A percentile compares a stretch with the other conserved stretches of the same genome.
Evolutionary conservation across 2,797 vertebrate genomes (phyloP).

Genomic region (Decapterus maruadsi): DNA sequence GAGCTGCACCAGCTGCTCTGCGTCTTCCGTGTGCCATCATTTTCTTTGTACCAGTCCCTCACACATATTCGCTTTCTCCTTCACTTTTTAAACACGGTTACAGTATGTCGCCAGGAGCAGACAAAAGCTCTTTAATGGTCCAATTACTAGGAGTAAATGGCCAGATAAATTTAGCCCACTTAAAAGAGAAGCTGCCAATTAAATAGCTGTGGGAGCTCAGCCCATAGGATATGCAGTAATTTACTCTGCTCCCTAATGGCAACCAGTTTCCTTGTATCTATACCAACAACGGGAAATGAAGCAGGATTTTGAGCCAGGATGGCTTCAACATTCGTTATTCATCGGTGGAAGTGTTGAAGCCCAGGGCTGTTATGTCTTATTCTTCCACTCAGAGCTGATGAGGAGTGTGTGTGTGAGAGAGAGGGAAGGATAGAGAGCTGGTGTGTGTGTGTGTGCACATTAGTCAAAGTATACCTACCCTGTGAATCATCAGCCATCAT

Average conservation of each 20-base stretch:
- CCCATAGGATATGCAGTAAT: conserved; percentile 69
- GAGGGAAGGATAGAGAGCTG: too few species aligned
- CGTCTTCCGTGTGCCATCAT: conserved; percentile 35
- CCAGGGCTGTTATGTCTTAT: conserved; percentile 37
- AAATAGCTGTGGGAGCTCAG: conserved; percentile 70
- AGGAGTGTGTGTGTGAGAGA: conserved; percentile 7
- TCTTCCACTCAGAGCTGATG: conserved; percentile 39
- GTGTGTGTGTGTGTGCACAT: conserved; percentile 26
- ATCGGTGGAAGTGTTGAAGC: conserved; percentile 29
- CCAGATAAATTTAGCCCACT: conserved; percentile 77
- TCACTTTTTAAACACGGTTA: conserved; percentile 52
- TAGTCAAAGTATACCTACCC: conserved; percentile 34
- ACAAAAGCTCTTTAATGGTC: conserved; percentile 74
- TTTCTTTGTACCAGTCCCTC: conserved; percentile 47
- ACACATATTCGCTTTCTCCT: conserved; percentile 24
- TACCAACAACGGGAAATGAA: conserved; percentile 45
- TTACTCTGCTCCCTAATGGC: conserved; percentile 64
- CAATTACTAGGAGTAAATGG: conserved; percentile 76
- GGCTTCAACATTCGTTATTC: conserved; percentile 33
- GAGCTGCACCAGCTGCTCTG: conserved; percentile 51
- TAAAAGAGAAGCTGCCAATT: conserved; percentile 79
- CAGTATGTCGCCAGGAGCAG: conserved; percentile 63
- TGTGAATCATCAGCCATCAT: conserved; percentile 60
- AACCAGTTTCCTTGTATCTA: conserved; percentile 57
- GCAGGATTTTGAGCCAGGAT: conserved; percentile 27